A percentile compares a stretch with the other conserved stretches of the same genome.
These are phyloP conservation scores for Equus przewalskii DNA, from an alignment of 2,113 vertebrate genomes.

Conservation along the genomic window DNA sequence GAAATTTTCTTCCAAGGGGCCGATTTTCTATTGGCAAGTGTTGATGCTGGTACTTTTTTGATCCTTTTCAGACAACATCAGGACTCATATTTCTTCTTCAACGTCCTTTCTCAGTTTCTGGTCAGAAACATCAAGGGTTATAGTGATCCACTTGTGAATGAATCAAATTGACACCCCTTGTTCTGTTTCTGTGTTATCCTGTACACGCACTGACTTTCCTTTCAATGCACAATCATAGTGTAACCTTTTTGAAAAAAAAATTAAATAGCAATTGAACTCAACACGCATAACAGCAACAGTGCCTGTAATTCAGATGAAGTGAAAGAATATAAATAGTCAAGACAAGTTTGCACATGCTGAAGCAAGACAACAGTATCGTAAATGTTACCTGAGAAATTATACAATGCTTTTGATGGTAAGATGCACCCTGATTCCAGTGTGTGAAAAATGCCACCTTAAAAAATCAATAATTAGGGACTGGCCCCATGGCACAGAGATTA, in stretches of 20 bases:
- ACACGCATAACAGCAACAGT: background rate
- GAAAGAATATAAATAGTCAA: background rate
- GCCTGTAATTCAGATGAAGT: background rate
- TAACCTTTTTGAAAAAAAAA: background rate
- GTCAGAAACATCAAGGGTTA: background rate
- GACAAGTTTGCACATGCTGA: background rate
- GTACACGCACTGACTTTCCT: background rate
- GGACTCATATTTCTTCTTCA: background rate
- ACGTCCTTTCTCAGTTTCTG: background rate
- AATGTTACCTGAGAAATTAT: background rate
- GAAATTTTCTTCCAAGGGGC: background rate
- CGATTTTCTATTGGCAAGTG: background rate
- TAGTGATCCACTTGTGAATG: background rate
- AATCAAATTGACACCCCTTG: background rate
- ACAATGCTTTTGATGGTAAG: background rate
- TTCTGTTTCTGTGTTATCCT: background rate
- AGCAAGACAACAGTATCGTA: background rate
- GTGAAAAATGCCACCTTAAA: conserved; percentile 32
- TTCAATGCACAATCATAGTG: background rate
- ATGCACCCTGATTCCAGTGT: conserved; percentile 21
- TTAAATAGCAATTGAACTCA: background rate
- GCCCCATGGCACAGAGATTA: too few relatives aligned
- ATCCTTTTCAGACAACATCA: background rate
- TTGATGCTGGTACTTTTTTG: background rate
- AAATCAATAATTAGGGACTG: too few relatives aligned